Conservation (phyloP, 1,140 invertebrate genomes). For the Zaprionus vittiger region DNA sequence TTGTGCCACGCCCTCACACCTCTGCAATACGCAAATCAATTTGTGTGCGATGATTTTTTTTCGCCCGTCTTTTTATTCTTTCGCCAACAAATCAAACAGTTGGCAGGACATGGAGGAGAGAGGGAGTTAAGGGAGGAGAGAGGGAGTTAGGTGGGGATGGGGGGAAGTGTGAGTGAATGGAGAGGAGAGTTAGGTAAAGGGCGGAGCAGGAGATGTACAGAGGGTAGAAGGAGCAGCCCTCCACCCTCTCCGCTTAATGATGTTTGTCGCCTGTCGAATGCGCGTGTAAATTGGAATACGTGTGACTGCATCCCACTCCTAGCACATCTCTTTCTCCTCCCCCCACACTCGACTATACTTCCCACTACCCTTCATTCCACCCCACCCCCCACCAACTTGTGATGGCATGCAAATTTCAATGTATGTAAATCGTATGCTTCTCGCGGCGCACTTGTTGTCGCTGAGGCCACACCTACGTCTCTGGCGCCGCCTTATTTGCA, state of each 20-base stretch:
- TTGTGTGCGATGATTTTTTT: slow-evolving; percentile 36
- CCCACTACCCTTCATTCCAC: background rate
- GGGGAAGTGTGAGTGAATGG: too few species aligned
- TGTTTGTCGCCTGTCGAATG: slow-evolving; percentile 61
- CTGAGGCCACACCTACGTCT: slow-evolving; percentile 30
- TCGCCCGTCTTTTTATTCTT: slow-evolving; percentile 15
- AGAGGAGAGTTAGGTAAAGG: too few species aligned
- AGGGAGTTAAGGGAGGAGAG: too few species aligned
- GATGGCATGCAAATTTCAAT: slow-evolving; percentile 58
- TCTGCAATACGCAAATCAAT: slow-evolving; percentile 57
- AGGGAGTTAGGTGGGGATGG: too few species aligned
- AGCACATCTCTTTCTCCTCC: background rate
- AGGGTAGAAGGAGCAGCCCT: background rate
- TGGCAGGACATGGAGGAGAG: slow-evolving; percentile 4
- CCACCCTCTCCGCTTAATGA: slow-evolving; percentile 48
- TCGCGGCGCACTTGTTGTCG: slow-evolving; percentile 23
- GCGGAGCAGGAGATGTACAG: too few species aligned
- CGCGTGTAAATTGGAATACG: slow-evolving; percentile 63
- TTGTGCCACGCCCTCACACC: slow-evolving; percentile 25
- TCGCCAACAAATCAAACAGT: slow-evolving; percentile 43
- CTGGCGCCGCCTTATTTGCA: slow-evolving; percentile 48
- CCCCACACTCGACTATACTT: too few species aligned
- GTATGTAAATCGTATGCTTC: slow-evolving; percentile 65
- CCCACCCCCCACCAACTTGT: background rate
- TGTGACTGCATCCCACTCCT: slow-evolving; percentile 21